Percentiles rank a stretch among this genome's conserved stretches.
Conservation (phyloP, 2,113 vertebrate species). For the Apaloderma vittatum region DNA sequence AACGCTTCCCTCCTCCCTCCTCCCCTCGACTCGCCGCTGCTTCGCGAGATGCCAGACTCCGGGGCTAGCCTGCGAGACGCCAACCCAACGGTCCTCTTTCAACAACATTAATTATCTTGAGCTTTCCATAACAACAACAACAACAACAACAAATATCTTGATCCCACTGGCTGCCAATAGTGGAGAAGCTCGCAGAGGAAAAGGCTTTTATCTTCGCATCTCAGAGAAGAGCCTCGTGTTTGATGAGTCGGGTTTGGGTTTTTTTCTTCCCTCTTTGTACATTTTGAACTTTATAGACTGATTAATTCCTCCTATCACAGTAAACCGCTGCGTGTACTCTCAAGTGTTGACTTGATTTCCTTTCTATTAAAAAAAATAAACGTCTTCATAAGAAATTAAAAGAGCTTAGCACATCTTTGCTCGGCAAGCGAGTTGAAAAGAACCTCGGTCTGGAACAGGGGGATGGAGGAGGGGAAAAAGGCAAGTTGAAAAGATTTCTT, state of each 20-base stretch:
- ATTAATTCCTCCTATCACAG: conserved; percentile 79
- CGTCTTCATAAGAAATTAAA: conserved; percentile 78
- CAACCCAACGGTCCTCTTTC: conserved; percentile 83
- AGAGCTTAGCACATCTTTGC: conserved; percentile 68
- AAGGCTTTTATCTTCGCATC: conserved; percentile 82
- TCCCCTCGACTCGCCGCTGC: conserved; percentile 53
- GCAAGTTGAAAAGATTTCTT: conserved; percentile 78
- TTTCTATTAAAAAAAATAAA: conserved; percentile 66
- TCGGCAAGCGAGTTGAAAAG: conserved; percentile 57
- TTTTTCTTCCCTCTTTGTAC: conserved; percentile 59
- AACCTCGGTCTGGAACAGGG: background rate
- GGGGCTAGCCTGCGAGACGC: conserved; percentile 85
- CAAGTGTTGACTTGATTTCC: conserved; percentile 76
- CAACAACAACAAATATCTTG: conserved; percentile 52
- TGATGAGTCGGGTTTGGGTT: conserved; percentile 67
- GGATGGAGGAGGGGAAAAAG: conserved; percentile 43
- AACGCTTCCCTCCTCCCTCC: background rate
- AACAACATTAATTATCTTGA: conserved; percentile 88
- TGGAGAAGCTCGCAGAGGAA: conserved; percentile 73
- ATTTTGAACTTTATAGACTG: conserved; percentile 78
- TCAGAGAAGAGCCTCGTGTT: conserved; percentile 72
- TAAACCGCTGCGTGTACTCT: conserved; percentile 73
- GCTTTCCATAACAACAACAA: conserved; percentile 81
- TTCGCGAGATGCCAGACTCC: conserved; percentile 82
- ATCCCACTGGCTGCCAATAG: conserved; percentile 84